Evolutionary conservation across 2,888 invertebrate genomes (phyloP).

Genomic region (Pecten maximus): DNA sequence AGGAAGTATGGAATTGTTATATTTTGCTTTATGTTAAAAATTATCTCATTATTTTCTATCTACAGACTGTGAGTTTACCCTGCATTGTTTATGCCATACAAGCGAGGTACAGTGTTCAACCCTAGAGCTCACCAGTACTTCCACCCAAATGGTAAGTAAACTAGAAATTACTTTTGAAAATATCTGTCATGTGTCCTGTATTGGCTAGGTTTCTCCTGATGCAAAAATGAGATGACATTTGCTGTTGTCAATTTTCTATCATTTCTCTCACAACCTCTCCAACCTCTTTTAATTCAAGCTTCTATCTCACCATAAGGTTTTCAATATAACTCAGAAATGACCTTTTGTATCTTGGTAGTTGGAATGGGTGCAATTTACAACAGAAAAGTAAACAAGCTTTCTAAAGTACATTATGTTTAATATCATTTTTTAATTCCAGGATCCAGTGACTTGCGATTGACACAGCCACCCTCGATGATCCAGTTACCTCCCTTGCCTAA

Average conservation of each 20-base stretch:
- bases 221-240: neutral
- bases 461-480: conserved; percentile 82
- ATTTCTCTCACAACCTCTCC: too few species aligned
- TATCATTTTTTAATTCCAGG: conserved; percentile 64
- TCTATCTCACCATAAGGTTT: too few species aligned
- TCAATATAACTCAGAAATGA: too few species aligned
- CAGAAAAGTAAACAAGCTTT: too few species aligned
- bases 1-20: neutral
- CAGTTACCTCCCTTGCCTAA: conserved; percentile 80
- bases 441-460: conserved; percentile 74
- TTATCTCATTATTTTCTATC: conserved; percentile 38
- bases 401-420: too few species aligned
- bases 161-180: neutral
- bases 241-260: neutral
- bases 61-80: conserved; percentile 77
- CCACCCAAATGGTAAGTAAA: conserved; percentile 77
- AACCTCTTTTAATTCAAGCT: too few species aligned
- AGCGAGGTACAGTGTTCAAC: conserved; percentile 77
- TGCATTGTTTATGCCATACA: conserved; percentile 81
- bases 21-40: neutral
- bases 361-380: too few species aligned
- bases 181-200: neutral
- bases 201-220: neutral
- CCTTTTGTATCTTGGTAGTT: too few species aligned
- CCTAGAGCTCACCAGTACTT: conserved; percentile 82